Evolutionary conservation across 1,140 invertebrate species (phyloP), one percentile per base, ranked within the genome.

Genomic region (Drosophila micromelanica): DNA sequence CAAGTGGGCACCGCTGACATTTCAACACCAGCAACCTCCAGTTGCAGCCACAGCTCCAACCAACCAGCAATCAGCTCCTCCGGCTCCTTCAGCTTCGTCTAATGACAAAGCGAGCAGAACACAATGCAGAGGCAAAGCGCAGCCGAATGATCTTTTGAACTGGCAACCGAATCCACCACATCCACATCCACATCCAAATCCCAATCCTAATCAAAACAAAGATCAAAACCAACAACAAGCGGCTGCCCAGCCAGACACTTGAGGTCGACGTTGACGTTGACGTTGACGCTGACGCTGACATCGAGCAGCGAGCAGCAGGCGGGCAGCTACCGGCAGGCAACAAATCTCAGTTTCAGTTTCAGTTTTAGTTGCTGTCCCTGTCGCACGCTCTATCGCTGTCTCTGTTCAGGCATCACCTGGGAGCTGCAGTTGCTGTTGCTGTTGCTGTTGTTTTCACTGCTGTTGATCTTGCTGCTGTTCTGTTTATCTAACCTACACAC

Each of bases 161-260:
- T 73, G 51, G 35, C 54, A 48, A 60, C 48, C 55, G 27, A 30
- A 48, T 7, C 30, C 32, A 13, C 32, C 51, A n/a, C 35, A 49
- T 57, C 45, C 51, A 0, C 63, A 30, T 63, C 32, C 65, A 6
- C 42, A 62, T 62, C 57, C 60, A 5, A 59, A 60, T 55, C 43
- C 65, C 37, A 62, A 64, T 59, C 62, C 78, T 60, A 70, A 81
- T 81, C 78, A 80, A 80, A 81, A 81, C 73, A 76, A 77, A 81
- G 78, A 80, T 80, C 68, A 76, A 76, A 80, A 80, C 56, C 56
- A 55, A 67, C 72, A 73, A 56, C 49, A 49, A 49, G 56, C 65
- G 37, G 48, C 40, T 32, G 9, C 35, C 42, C 30, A 27, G 32
- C 13, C 42, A 56, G 38, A 40, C 75, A 77, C 75, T 77, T 77